Conservation (phyloP, 2,113 vertebrate species). For the Eira barbara region DNA sequence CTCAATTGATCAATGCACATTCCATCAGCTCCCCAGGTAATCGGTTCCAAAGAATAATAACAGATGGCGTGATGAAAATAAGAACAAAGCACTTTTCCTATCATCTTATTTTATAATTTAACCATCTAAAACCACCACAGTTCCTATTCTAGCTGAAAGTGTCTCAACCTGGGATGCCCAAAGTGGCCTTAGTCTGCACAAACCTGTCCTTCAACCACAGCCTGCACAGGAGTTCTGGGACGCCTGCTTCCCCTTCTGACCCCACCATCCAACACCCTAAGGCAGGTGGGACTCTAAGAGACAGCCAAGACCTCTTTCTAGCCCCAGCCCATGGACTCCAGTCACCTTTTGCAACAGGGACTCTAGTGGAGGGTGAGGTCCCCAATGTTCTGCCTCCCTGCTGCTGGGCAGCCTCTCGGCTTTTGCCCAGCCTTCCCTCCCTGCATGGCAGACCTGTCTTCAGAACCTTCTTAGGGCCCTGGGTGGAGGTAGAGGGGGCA, state of each 20-base stretch:
- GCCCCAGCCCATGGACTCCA: background rate
- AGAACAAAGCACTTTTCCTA: background rate
- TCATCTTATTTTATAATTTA: background rate
- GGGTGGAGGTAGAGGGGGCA: accelerated
- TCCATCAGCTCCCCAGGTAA: background rate
- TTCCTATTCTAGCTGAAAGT: background rate
- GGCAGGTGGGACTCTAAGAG: background rate
- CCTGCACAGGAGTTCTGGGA: background rate
- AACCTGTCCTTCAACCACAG: no score
- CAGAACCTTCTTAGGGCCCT: background rate
- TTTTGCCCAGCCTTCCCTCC: background rate
- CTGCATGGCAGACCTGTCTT: background rate
- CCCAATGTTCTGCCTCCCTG: no score
- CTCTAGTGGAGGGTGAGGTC: background rate
- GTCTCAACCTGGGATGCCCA: background rate
- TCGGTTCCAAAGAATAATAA: background rate
- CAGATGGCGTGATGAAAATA: background rate
- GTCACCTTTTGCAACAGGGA: background rate
- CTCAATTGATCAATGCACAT: background rate
- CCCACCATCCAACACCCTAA: accelerated
- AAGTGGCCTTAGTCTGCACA: background rate
- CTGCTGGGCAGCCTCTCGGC: background rate
- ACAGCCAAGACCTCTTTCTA: background rate
- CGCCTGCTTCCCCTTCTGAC: background rate
- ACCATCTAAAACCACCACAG: background rate